phyloP scores from a whole-genome alignment of 2,113 vertebrate genomes.

The Barbus barbus region DNA sequence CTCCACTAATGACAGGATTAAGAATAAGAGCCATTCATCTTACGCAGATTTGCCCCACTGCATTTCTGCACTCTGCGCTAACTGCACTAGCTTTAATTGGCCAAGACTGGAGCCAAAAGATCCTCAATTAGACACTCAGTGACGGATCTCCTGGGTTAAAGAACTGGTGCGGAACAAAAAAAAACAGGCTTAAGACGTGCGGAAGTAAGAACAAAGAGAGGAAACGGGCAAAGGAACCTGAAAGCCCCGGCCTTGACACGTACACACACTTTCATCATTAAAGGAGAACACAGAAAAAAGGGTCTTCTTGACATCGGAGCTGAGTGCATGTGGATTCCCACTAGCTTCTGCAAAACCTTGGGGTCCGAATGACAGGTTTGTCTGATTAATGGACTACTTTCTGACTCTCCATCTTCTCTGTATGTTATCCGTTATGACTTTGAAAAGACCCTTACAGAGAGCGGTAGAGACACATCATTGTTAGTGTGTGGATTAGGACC shows the following conservation, averaged over 20 bases:
- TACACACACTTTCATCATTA: conserved; percentile 41
- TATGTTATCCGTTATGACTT: conserved; percentile 21
- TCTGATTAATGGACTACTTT: conserved; percentile 17
- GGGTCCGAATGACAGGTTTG: conserved; percentile 18
- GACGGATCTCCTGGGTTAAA: conserved; percentile 37
- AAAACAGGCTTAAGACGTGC: conserved; percentile 31
- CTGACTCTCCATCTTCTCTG: conserved; percentile 12
- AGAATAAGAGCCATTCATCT: conserved; percentile 43
- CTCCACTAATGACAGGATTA: conserved; percentile 55
- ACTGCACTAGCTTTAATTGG: conserved; percentile 44
- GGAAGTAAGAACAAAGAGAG: conserved; percentile 26
- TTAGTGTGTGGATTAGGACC: neutral
- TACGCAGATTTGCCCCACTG: conserved; percentile 37
- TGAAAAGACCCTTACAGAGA: conserved; percentile 9
- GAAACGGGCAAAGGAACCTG: neutral
- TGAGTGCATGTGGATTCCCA: conserved; percentile 23
- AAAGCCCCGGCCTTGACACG: conserved; percentile 21
- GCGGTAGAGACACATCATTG: conserved; percentile 9
- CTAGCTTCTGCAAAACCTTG: neutral
- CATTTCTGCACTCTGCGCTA: conserved; percentile 2
- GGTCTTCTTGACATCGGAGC: conserved; percentile 7
- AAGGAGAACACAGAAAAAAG: conserved; percentile 29
- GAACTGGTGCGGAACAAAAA: conserved; percentile 43
- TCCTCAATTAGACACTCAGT: conserved; percentile 46
- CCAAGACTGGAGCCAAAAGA: conserved; percentile 26